Percentiles rank a stretch among this genome's conserved stretches.
These are phyloP conservation scores for Vidua macroura DNA, from an alignment of 2,113 vertebrate genomes.

Conservation along the genomic window DNA sequence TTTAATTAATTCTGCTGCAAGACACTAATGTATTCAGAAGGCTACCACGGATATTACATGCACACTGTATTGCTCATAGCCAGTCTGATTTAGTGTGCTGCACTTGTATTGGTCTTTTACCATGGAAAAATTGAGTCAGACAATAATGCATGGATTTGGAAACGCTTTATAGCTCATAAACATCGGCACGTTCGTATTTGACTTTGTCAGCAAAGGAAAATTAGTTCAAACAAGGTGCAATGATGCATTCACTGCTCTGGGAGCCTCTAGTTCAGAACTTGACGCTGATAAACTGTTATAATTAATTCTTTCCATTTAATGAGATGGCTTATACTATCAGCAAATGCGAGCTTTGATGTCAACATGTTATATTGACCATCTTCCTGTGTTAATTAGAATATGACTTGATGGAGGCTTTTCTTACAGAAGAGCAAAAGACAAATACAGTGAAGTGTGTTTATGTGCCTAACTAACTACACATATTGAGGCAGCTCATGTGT, in stretches of 20 bases:
- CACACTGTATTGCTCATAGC: background rate
- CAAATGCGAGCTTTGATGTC: constrained; percentile 24
- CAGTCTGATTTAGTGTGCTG: background rate
- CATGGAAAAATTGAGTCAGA: background rate
- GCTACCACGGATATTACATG: background rate
- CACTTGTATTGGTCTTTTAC: constrained; percentile 17
- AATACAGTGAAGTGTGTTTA: background rate
- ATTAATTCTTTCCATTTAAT: constrained; percentile 48
- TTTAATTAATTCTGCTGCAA: constrained; percentile 59
- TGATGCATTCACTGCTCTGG: constrained; percentile 21
- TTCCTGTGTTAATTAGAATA: constrained; percentile 28
- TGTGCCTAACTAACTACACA: background rate
- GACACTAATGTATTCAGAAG: constrained; percentile 45
- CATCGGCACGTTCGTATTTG: background rate
- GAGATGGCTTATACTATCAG: background rate
- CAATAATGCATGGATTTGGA: constrained; percentile 33
- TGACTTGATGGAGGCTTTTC: background rate
- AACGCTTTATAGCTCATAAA: constrained; percentile 15
- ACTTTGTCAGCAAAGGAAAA: constrained; percentile 24
- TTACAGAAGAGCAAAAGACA: background rate
- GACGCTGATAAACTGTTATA: constrained; percentile 47
- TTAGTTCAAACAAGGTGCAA: constrained; percentile 25
- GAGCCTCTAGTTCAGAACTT: background rate
- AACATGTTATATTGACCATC: constrained; percentile 16
- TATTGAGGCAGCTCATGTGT: background rate